Percentiles rank a stretch among this genome's conserved stretches.
Conservation (phyloP, 2,113 vertebrate genomes). For the Hyperoodon ampullatus region DNA sequence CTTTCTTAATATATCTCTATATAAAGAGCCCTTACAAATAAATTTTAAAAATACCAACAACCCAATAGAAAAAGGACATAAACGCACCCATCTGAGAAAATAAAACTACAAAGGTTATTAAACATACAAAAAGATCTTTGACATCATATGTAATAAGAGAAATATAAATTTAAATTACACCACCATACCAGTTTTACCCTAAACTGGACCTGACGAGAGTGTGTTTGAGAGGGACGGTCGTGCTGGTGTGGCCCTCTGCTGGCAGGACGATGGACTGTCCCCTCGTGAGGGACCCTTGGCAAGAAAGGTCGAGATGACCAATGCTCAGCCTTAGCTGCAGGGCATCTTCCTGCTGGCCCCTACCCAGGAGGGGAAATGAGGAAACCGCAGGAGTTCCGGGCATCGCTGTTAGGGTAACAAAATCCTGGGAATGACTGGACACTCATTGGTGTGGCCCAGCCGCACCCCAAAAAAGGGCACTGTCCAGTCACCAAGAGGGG, state of each 20-base stretch:
- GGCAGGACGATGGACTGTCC: not conserved
- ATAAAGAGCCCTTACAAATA: not conserved
- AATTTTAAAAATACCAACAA: not conserved
- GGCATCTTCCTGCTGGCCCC: not conserved
- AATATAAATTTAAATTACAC: not conserved
- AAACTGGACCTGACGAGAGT: rapidly evolving
- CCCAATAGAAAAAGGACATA: not conserved
- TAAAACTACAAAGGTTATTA: not conserved
- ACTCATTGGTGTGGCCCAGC: not conserved
- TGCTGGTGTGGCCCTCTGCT: not conserved
- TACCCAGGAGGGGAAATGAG: not conserved
- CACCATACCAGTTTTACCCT: not conserved
- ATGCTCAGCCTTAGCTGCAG: not conserved
- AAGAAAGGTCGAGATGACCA: not conserved
- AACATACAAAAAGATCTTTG: not conserved
- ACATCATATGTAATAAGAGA: not conserved
- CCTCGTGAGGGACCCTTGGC: not conserved
- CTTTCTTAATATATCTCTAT: too few relatives aligned
- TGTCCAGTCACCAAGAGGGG: not conserved
- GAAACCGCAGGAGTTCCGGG: not conserved
- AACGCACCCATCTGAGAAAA: not conserved
- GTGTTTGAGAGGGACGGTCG: not conserved
- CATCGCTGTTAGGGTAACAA: not conserved
- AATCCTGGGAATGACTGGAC: not conserved
- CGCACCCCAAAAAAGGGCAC: too few relatives aligned